Base-by-base conservation (phyloP, 2,113 vertebrate genomes). In the Stomatorhinus ivindoensis region DNA sequence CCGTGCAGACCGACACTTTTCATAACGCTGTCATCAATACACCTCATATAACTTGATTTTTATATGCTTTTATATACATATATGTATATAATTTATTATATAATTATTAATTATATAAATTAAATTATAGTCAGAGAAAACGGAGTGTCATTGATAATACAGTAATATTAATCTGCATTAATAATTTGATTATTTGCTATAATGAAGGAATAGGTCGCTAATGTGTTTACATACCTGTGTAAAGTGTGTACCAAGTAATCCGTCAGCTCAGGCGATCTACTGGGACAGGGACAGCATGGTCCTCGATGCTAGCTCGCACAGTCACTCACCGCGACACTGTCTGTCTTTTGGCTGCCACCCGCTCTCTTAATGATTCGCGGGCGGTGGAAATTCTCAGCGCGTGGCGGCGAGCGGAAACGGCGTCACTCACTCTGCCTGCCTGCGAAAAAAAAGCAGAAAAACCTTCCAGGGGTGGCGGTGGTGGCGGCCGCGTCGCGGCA, bases 341-440 rank as follows among this genome's bases (percentile, higher is more conserved):
- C 61, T 31, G 35, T 17, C 35, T 35, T 5, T 19, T 80, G 73
- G 35, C 31, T 42, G 48, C 90, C 90, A 1, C 93, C 55, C 90
- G 24, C 90, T 90, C 94, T 93, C 87, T 96, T 97, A 95, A 92
- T 89, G 93, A 85, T 89, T 93, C 21, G 90, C 93, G 90, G 92
- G 95, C 91, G 94, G 94, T 96, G 96, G 97, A 98, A 97, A 97
- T 91, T 95, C 93, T 95, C 92, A 92, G 86, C 83, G 91, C 91
- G 91, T 95, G 92, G 95, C 91, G 90, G 94, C 94, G 92, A 93
- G 95, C 98, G 97, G 97, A 98, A 98, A 94, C 91, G 92, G 88
- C 96, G 94, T 98, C 97, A 98, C 86, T 96, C 92, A 93, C 93
- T 92, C 93, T 93, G 92, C 8, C 10, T 87, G 47, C 21, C 39